Evolutionary conservation across 2,888 invertebrate species (phyloP).

Genomic region (Boloria selene): DNA sequence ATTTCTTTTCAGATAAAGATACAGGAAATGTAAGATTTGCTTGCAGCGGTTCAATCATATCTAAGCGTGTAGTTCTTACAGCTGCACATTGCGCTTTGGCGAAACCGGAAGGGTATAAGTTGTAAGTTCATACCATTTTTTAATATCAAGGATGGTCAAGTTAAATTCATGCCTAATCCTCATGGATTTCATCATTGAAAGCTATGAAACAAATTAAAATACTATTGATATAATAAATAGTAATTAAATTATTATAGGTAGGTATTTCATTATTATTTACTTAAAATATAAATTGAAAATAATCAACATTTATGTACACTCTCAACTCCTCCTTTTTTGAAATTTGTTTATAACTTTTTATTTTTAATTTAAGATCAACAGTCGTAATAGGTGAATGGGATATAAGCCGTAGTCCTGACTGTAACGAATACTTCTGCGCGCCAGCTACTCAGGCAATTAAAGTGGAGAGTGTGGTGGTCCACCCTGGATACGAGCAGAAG

Average conservation of each 20-base stretch:
- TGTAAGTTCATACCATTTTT: constrained; percentile 81
- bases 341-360: background rate
- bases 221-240: too few relatives aligned
- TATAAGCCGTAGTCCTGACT: constrained; percentile 87
- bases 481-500: constrained; percentile 88
- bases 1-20: constrained; percentile 80
- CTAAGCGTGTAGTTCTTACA: constrained; percentile 84
- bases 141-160: background rate
- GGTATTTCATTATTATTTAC: background rate
- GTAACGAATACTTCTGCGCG: constrained; percentile 88
- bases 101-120: constrained; percentile 87
- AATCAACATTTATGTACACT: too few relatives aligned
- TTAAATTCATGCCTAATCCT: too few relatives aligned
- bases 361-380: constrained; percentile 79
- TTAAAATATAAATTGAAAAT: background rate
- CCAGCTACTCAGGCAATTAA: constrained; percentile 86
- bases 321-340: too few relatives aligned
- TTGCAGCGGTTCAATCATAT: constrained; percentile 88
- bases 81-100: constrained; percentile 91
- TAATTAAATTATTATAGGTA: too few relatives aligned
- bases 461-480: constrained; percentile 88
- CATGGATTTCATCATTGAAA: too few relatives aligned
- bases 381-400: constrained; percentile 90
- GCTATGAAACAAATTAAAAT: too few relatives aligned
- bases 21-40: constrained; percentile 88